Percentiles rank a stretch among this genome's conserved stretches.
Conservation (phyloP, 2,797 vertebrate species). For the Enteromius thamalakanensis region DNA sequence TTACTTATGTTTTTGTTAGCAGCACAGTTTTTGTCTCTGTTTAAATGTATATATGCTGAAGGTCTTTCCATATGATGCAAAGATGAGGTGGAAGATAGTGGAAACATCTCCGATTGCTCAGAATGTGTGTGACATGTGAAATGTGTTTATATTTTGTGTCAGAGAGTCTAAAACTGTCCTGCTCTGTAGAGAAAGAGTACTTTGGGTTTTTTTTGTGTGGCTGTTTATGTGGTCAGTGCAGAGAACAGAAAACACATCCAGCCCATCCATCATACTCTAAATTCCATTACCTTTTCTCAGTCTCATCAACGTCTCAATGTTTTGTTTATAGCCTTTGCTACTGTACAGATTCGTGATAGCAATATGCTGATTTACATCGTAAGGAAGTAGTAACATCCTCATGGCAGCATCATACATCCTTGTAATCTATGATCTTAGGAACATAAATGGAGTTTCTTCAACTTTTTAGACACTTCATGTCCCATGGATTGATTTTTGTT, state of each 20-base stretch:
- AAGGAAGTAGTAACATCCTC: neutral
- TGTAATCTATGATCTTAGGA: neutral
- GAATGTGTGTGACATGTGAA: neutral
- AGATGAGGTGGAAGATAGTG: neutral
- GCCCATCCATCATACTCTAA: neutral
- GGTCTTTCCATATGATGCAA: constrained; percentile 15
- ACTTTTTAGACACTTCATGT: neutral
- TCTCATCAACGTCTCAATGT: neutral
- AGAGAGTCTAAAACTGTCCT: neutral
- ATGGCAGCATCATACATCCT: neutral
- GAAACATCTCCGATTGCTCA: neutral
- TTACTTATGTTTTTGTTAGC: constrained; percentile 35
- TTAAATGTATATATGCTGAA: constrained; percentile 31
- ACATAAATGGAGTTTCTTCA: neutral
- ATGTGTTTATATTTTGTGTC: neutral
- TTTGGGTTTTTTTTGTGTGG: neutral
- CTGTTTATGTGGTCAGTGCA: neutral
- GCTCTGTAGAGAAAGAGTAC: neutral
- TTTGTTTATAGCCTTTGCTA: neutral
- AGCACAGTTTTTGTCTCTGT: neutral
- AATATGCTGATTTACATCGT: neutral
- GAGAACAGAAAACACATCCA: neutral
- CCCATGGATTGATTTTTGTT: neutral
- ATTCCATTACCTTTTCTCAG: neutral
- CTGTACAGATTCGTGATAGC: neutral